phyloP scores from a whole-genome alignment of 2,113 vertebrate species.

The Daphoenositta chrysoptera region DNA sequence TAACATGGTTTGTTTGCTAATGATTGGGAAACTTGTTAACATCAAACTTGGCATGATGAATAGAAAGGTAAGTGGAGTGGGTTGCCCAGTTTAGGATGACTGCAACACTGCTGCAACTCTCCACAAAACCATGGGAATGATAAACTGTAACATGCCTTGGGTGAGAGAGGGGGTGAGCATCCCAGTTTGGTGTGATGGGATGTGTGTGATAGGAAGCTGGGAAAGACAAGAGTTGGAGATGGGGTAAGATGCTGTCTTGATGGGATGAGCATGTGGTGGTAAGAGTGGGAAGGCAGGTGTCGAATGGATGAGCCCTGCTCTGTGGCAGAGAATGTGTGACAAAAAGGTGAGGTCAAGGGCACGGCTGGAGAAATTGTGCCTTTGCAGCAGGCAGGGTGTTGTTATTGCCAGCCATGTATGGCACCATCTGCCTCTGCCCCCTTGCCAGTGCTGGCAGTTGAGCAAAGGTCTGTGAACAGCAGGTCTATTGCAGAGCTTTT shows the following conservation, averaged over 20 bases:
- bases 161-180: not conserved
- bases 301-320: not conserved
- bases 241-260: not conserved
- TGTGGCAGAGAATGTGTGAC: not conserved
- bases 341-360: conserved; percentile 23
- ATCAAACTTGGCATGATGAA: not conserved
- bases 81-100: not conserved
- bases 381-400: not conserved
- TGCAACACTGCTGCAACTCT: not conserved
- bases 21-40: not conserved
- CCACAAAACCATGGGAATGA: not conserved
- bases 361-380: not conserved
- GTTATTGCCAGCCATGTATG: not conserved
- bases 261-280: not conserved
- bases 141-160: not conserved
- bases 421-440: conserved; percentile 44
- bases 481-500: not conserved
- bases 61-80: not conserved
- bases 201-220: not conserved
- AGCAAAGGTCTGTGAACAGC: conserved; percentile 24
- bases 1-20: not conserved
- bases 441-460: conserved; percentile 10
- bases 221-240: not conserved
- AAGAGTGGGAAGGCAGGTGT: not conserved
- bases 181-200: not conserved